Evolutionary conservation across 2,888 invertebrate genomes (phyloP).

Genomic region (Neoitamus cyanurus): DNA sequence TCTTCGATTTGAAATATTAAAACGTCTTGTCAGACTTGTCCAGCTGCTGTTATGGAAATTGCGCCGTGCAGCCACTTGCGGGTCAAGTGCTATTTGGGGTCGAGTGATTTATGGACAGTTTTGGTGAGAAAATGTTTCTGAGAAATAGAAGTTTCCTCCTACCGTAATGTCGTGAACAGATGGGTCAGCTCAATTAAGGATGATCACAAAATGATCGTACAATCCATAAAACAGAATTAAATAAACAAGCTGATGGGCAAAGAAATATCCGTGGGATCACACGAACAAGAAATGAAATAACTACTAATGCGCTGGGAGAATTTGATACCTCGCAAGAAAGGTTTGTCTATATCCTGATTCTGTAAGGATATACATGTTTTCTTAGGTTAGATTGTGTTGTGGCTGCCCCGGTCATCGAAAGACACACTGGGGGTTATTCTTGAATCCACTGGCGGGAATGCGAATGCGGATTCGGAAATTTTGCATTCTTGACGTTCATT

Average conservation of each 20-base stretch:
- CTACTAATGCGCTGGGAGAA: too few relatives aligned
- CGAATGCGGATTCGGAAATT: too few relatives aligned
- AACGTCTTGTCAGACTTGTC: neutral
- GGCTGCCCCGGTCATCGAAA: too few relatives aligned
- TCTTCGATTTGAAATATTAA: neutral
- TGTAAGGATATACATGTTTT: too few relatives aligned
- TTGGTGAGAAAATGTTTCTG: neutral
- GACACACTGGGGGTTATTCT: too few relatives aligned
- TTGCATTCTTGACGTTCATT: too few relatives aligned
- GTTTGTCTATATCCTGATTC: too few relatives aligned
- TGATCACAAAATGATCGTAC: neutral
- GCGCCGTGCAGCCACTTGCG: neutral
- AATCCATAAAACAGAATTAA: neutral
- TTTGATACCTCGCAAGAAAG: too few relatives aligned
- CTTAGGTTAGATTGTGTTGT: too few relatives aligned
- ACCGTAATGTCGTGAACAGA: neutral
- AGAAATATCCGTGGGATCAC: neutral
- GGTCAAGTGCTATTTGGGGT: neutral
- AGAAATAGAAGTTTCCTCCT: neutral
- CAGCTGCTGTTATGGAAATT: neutral
- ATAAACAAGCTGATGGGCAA: neutral
- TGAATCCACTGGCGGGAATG: too few relatives aligned
- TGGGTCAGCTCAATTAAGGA: neutral
- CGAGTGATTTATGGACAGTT: neutral
- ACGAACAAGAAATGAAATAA: neutral